Percentiles rank a stretch among this genome's conserved stretches.
Conservation (phyloP, 2,797 vertebrate genomes). For the Mormyrus hasselquistii region DNA sequence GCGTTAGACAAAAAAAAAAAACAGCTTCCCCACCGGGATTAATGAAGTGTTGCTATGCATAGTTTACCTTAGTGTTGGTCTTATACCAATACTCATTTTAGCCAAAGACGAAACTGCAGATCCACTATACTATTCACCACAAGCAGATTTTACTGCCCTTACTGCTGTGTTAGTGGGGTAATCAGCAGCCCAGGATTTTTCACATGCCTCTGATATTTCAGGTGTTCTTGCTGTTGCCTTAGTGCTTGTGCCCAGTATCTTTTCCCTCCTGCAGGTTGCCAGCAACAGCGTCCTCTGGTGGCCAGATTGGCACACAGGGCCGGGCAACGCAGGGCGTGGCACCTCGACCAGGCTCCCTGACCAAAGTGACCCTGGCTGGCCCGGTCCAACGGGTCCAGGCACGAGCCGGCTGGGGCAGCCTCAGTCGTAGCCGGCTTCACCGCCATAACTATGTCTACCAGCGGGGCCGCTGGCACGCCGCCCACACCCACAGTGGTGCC, state of each 20-base stretch:
- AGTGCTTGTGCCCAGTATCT: not conserved
- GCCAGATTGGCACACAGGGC: slow-evolving; percentile 33
- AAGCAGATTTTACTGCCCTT: not conserved
- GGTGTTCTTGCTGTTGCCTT: not conserved
- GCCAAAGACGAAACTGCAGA: not conserved
- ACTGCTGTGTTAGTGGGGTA: not conserved
- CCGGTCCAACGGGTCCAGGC: slow-evolving; percentile 68
- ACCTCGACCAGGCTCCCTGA: slow-evolving; percentile 56
- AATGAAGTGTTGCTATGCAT: not conserved
- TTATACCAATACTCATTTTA: not conserved
- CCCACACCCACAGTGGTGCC: slow-evolving; percentile 53
- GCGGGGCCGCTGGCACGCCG: slow-evolving; percentile 54
- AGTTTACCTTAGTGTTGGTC: not conserved
- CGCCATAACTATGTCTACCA: slow-evolving; percentile 75
- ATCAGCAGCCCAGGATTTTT: not conserved
- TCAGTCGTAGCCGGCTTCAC: slow-evolving; percentile 69
- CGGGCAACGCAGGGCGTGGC: slow-evolving; percentile 40
- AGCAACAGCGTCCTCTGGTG: slow-evolving; percentile 45
- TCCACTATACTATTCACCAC: not conserved
- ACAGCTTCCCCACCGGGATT: not conserved
- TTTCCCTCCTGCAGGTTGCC: slow-evolving; percentile 48
- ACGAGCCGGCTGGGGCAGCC: slow-evolving; percentile 53
- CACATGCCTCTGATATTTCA: not conserved
- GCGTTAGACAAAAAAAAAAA: not conserved
- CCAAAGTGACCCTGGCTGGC: slow-evolving; percentile 62